Evolutionary conservation across 2,888 invertebrate species (phyloP), one percentile per base, ranked within the genome.

Genomic region (Amphipyra tragopoginis): DNA sequence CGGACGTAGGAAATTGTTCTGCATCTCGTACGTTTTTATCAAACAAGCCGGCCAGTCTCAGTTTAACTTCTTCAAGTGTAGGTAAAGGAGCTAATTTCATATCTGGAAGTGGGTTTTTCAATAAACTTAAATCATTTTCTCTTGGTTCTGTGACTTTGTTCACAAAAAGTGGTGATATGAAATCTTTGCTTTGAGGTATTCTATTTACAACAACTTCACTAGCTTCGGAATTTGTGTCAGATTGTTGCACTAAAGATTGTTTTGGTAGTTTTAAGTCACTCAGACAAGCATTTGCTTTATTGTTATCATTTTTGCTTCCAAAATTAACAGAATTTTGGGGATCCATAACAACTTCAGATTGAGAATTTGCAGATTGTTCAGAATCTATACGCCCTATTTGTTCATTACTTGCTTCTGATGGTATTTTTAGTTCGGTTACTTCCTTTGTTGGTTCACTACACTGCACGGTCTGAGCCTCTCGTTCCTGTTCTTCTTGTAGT

Each of bases 171-270:
- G 81, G 57, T 26, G 79, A 65, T 11, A 61, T 21, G 36, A 74
- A 49, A 15, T 72, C 51, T 26, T 74, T 55, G 71, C 54, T 55
- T 66, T 38, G 47, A 38, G 81, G 65, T 49, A 81, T 38, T 50
- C 62, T 75, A 43, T 77, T 81, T 13, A 75, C 58, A 43, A 84
- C 43, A 13, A 84, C 69, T 59, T 86, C 83, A 77, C 91, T 92
- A 3, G 89, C 87, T 71, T 85, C 83, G 2, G 75, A 75, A 51
- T 70, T 68, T 79, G 88, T 82, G 71, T 91, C 90, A 8, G 5
- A n/a, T 48, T 42, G 49, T 15, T 39, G 38, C 7, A 54, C 11
- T 42, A 63, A 38, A 29, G 48, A 10, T 26, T 54, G 51, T 56
- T 63, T 63, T 33, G 42, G 21, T 43, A 34, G 40, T 21, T 1